phyloP scores from a whole-genome alignment of 2,888 invertebrate genomes.

The Leptinotarsa haldemani region DNA sequence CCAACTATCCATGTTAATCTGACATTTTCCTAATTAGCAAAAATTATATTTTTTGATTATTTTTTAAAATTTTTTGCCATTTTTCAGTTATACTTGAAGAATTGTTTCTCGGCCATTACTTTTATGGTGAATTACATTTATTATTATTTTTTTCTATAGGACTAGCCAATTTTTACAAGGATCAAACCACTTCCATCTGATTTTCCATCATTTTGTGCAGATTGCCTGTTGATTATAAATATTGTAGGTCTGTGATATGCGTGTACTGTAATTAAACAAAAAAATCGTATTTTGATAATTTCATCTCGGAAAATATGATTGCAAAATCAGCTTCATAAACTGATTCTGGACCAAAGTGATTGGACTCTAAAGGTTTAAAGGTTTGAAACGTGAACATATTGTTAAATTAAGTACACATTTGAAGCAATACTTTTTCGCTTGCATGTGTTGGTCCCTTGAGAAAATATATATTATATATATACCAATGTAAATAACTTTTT shows the following conservation, averaged over 20 bases:
- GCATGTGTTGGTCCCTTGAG: slow-evolving; percentile 62
- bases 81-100: no score
- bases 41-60: no score
- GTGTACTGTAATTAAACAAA: slow-evolving; percentile 63
- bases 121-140: neutral
- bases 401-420: slow-evolving; percentile 62
- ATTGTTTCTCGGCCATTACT: no score
- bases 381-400: slow-evolving; percentile 44
- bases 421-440: slow-evolving; percentile 66
- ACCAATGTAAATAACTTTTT: slow-evolving; percentile 26
- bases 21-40: neutral
- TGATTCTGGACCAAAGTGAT: slow-evolving; percentile 65
- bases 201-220: slow-evolving; percentile 17
- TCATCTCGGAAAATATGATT: slow-evolving; percentile 53
- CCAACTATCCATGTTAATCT: neutral
- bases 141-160: neutral
- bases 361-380: slow-evolving; percentile 51
- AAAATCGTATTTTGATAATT: slow-evolving; percentile 58
- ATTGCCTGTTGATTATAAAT: slow-evolving; percentile 54
- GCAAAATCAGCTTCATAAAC: slow-evolving; percentile 59
- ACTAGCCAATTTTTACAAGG: neutral
- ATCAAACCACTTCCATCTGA: slow-evolving; percentile 7
- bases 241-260: slow-evolving; percentile 68
- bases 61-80: no score
- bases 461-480: slow-evolving; percentile 55